A percentile compares a stretch with the other conserved stretches of the same genome.
These are phyloP conservation scores for Hypomecis atomaria DNA, from an alignment of 2,888 invertebrate species.

Conservation along the genomic window DNA sequence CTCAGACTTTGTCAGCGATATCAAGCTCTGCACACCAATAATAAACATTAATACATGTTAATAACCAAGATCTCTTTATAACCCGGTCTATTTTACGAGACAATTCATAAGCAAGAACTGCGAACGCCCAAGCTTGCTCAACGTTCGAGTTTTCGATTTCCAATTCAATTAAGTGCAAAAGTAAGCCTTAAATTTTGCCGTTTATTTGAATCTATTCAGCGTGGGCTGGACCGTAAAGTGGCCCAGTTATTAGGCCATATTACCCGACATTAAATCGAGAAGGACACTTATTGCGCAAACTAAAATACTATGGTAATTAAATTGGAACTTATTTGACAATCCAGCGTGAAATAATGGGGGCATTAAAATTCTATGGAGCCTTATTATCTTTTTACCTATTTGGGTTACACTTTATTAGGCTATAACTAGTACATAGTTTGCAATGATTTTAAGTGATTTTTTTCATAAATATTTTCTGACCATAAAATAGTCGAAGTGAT, in stretches of 20 bases:
- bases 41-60: too few relatives aligned
- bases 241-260: constrained; percentile 55
- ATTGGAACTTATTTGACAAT: constrained; percentile 44
- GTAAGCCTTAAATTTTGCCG: constrained; percentile 55
- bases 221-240: constrained; percentile 54
- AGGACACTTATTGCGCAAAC: constrained; percentile 53
- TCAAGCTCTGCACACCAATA: too few relatives aligned
- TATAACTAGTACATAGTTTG: too few relatives aligned
- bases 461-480: too few relatives aligned
- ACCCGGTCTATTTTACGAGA: neutral
- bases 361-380: constrained; percentile 18
- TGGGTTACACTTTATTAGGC: neutral
- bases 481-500: too few relatives aligned
- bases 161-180: constrained; percentile 57
- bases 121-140: constrained; percentile 36
- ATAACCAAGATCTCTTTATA: neutral
- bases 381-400: neutral
- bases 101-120: constrained; percentile 18
- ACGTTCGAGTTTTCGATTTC: constrained; percentile 40
- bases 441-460: too few relatives aligned
- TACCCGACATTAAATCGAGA: constrained; percentile 40
- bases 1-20: too few relatives aligned
- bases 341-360: constrained; percentile 37
- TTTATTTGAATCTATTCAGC: constrained; percentile 58
- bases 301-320: constrained; percentile 51